Evolutionary conservation across 2,797 vertebrate species (phyloP), one percentile per base, ranked within the genome.

Genomic region (Capromys pilorides): DNA sequence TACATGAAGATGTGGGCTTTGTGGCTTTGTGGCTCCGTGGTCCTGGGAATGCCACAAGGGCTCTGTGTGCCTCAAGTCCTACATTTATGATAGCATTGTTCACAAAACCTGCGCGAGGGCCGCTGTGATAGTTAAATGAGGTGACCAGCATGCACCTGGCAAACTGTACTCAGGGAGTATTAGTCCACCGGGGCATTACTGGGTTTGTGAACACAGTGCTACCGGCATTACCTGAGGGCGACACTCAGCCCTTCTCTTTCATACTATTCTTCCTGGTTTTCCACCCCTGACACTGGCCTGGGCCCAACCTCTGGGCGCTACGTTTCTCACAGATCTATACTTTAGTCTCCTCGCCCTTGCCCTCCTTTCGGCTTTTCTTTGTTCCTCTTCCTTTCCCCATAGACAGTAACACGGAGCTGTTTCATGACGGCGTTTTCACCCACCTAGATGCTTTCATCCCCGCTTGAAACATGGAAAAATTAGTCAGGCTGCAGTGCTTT

Each of bases 111-210:
- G 31, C 69, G 8, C 69, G 33, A 36, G 10, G 41, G 19, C 28
- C 83, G 41, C 54, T 78, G 57, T 61, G 45, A 86, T 41, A 24
- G 67, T 85, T 90, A 86, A 67, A 79, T 86, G 54, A 94, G 18
- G 51, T 41, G 31, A 31, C 16, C 41, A 12, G 41, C 13, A 14
- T 57, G 64, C 66, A 51, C 24, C 54, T 94, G n/a, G 21, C 36
- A 83, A 33, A 31, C 10, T 49, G 33, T 45, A 62, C 26, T 69
- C 64, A 45, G 33, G 31, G 78, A 69, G 51, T 75, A 41, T 22
- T 91, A 92, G 28, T 45, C 64, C 66, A 21, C 24, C 11, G 49
- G 66, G 54, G 73, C 59, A 84, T 49, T 88, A 49, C 69, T 69
- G 45, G n/a, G n/a, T 9, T 2, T 67, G 33, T n/a, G 33, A 16